Percentiles rank a stretch among this genome's conserved stretches.
phyloP scores from a whole-genome alignment of 1,140 invertebrate species.

The Wasmannia auropunctata region DNA sequence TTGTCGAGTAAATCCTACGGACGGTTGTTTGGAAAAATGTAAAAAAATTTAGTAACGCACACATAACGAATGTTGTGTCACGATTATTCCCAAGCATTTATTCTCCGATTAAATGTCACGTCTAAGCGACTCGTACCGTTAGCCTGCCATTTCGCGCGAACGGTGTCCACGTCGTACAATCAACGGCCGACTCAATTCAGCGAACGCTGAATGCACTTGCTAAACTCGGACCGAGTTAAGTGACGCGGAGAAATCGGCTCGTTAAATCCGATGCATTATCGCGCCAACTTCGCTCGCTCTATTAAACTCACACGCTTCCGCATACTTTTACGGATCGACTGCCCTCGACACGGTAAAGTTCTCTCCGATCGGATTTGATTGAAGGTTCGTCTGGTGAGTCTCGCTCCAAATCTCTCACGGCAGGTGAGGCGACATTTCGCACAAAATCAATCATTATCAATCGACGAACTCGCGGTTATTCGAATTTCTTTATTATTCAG shows the following conservation, averaged over 20 bases:
- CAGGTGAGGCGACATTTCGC: not conserved
- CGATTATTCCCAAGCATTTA: not conserved
- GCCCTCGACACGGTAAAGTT: constrained; percentile 7
- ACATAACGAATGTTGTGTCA: not conserved
- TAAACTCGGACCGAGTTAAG: constrained; percentile 38
- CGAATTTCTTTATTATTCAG: not conserved
- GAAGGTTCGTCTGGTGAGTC: constrained; percentile 19
- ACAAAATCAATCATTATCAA: not conserved
- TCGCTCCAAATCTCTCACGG: not conserved
- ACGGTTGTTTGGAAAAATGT: not conserved
- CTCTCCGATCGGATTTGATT: constrained; percentile 6
- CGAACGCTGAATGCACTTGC: constrained; percentile 8
- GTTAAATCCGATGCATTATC: constrained; percentile 50
- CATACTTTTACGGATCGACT: constrained; percentile 21
- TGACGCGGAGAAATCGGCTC: constrained; percentile 29
- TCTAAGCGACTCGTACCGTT: not conserved
- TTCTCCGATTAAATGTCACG: not conserved
- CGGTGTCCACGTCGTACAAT: constrained; percentile 14
- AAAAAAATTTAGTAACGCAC: not conserved
- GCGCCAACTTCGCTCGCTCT: not conserved
- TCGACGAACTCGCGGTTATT: not conserved
- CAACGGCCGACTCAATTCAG: not conserved
- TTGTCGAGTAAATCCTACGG: not conserved
- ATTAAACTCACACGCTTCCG: constrained; percentile 32
- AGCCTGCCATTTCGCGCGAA: not conserved